These are phyloP conservation scores for Chelonoidis abingdonii DNA, from an alignment of 2,113 vertebrate genomes.

Conservation along the genomic window DNA sequence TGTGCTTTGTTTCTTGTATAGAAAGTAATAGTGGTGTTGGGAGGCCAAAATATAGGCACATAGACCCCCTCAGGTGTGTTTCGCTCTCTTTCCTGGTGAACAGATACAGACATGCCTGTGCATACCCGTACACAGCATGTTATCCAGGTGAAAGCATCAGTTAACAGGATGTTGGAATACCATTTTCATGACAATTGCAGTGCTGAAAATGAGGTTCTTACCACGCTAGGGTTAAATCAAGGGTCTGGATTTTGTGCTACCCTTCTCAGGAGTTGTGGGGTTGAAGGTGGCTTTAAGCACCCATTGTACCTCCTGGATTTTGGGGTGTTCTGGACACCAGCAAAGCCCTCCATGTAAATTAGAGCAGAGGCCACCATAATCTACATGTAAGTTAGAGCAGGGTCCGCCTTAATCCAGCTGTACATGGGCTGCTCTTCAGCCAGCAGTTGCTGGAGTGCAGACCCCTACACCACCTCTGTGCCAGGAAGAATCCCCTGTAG, in stretches of 20 bases:
- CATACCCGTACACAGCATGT: neutral
- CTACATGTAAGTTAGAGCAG: too few species aligned
- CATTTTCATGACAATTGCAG: neutral
- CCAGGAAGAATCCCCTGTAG: neutral
- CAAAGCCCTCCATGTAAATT: neutral
- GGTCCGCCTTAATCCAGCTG: neutral
- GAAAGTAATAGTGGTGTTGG: constrained; percentile 20
- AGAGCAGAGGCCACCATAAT: neutral
- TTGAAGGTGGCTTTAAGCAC: neutral
- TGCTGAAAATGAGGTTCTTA: neutral
- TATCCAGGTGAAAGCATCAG: neutral
- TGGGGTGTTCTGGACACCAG: neutral
- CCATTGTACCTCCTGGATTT: neutral
- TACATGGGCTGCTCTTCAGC: too few species aligned
- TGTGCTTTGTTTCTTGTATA: constrained; percentile 30
- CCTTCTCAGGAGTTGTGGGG: neutral
- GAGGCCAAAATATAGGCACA: neutral
- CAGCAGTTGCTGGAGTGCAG: neutral
- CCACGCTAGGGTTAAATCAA: neutral
- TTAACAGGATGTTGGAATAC: neutral
- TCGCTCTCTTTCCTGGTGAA: neutral
- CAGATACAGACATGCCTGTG: neutral
- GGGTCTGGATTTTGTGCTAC: neutral
- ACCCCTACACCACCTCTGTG: neutral
- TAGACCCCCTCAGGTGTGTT: neutral